These are phyloP conservation scores for Mongoloraphidia duomilia DNA, from an alignment of 2,888 invertebrate genomes.

Conservation along the genomic window DNA sequence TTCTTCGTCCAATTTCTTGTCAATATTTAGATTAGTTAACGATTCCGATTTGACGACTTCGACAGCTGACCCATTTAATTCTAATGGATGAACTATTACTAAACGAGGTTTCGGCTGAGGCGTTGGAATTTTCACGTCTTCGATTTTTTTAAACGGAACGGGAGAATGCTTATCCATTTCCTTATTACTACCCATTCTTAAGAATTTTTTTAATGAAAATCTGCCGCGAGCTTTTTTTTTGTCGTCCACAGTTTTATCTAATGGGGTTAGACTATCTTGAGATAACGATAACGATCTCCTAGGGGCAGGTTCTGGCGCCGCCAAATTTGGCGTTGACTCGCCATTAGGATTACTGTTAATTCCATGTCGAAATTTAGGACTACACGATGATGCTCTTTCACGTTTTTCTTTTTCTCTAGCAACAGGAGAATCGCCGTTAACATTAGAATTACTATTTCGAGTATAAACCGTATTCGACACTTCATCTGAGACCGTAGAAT, in stretches of 20 bases:
- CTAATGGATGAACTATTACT: constrained; percentile 79
- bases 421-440: constrained; percentile 49
- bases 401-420: constrained; percentile 62
- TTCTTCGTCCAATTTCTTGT: neutral
- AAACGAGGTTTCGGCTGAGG: constrained; percentile 57
- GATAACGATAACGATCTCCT: constrained; percentile 58
- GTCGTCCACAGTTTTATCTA: constrained; percentile 29
- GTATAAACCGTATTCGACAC: constrained; percentile 39
- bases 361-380: constrained; percentile 41
- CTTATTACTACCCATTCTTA: constrained; percentile 63
- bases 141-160: constrained; percentile 33
- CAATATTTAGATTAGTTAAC: too few relatives aligned
- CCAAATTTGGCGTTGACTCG: constrained; percentile 11
- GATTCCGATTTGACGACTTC: constrained; percentile 44
- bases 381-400: constrained; percentile 49
- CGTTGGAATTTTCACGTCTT: constrained; percentile 39
- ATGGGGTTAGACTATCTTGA: constrained; percentile 46
- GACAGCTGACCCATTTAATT: constrained; percentile 66
- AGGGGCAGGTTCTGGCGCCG: constrained; percentile 48
- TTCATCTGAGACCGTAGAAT: constrained; percentile 33
- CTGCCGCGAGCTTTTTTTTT: constrained; percentile 50
- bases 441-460: constrained; percentile 38
- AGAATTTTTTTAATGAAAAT: constrained; percentile 70
- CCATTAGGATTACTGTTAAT: constrained; percentile 26
- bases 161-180: constrained; percentile 45